phyloP scores from a whole-genome alignment of 2,888 invertebrate species.

The Cetonia aurata region DNA sequence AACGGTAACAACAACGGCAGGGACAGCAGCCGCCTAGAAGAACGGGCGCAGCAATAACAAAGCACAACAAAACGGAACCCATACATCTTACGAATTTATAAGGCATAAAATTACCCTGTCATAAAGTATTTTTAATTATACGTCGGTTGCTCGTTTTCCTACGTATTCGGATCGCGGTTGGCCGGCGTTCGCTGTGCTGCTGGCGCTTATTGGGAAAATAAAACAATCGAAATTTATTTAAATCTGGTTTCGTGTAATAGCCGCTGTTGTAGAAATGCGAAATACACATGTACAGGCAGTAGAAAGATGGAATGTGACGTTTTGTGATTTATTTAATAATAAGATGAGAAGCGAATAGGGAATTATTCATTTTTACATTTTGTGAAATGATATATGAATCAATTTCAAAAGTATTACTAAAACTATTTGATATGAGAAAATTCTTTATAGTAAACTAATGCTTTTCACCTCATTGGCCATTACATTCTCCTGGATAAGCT shows the following conservation, averaged over 20 bases:
- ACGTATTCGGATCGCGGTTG: constrained; percentile 12
- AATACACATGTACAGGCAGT: too few species aligned
- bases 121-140: constrained; percentile 45
- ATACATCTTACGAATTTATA: constrained; percentile 44
- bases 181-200: constrained; percentile 1
- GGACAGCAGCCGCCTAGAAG: neutral
- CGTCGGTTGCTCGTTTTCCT: constrained; percentile 17
- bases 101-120: constrained; percentile 43
- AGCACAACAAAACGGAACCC: constrained; percentile 39
- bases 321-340: too few species aligned
- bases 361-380: too few species aligned
- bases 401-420: too few species aligned
- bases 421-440: too few species aligned
- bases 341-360: too few species aligned
- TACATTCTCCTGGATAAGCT: too few species aligned
- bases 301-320: too few species aligned
- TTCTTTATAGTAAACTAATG: too few species aligned
- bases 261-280: too few species aligned
- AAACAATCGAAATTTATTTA: constrained; percentile 38
- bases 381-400: too few species aligned
- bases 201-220: constrained; percentile 6
- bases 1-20: neutral
- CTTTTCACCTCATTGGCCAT: too few species aligned
- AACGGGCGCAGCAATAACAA: constrained; percentile 17
- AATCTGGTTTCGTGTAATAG: constrained; percentile 15